phyloP scores from a whole-genome alignment of 2,888 invertebrate species.

The Hypsopygia costalis region DNA sequence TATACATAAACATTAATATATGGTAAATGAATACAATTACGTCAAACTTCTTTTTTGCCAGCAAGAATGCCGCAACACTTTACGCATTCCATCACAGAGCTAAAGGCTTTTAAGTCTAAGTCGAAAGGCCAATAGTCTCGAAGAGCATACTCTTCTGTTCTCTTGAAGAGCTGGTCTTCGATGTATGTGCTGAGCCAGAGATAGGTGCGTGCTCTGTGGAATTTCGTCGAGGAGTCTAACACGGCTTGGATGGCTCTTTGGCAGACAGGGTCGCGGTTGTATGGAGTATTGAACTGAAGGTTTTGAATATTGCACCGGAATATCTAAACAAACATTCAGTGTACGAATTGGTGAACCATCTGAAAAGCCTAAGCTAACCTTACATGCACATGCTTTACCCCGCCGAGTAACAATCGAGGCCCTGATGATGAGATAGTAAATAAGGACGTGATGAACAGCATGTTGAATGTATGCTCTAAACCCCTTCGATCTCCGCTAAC shows the following conservation, averaged over 20 bases:
- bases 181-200: slow-evolving; percentile 49
- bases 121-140: slow-evolving; percentile 42
- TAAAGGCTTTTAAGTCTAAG: slow-evolving; percentile 21
- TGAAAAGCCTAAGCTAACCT: too few relatives aligned
- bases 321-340: slow-evolving; percentile 42
- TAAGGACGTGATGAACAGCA: too few relatives aligned
- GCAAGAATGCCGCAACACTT: slow-evolving; percentile 31
- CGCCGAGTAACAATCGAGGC: too few relatives aligned
- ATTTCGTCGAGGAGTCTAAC: slow-evolving; percentile 35
- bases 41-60: too few relatives aligned
- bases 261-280: slow-evolving; percentile 44
- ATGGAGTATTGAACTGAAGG: slow-evolving; percentile 47
- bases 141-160: slow-evolving; percentile 33
- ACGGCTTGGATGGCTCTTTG: slow-evolving; percentile 50
- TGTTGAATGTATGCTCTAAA: too few relatives aligned
- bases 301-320: slow-evolving; percentile 63
- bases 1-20: too few relatives aligned
- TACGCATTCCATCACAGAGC: slow-evolving; percentile 26
- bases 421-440: too few relatives aligned
- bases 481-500: too few relatives aligned
- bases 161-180: slow-evolving; percentile 41
- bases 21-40: too few relatives aligned
- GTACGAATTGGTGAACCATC: too few relatives aligned
- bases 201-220: slow-evolving; percentile 41
- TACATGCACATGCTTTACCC: too few relatives aligned